A percentile compares a stretch with the other conserved stretches of the same genome.
These are phyloP conservation scores for Arbacia lixula DNA, from an alignment of 53 echinoderm and acorn worm genomes.

Conservation along the genomic window DNA sequence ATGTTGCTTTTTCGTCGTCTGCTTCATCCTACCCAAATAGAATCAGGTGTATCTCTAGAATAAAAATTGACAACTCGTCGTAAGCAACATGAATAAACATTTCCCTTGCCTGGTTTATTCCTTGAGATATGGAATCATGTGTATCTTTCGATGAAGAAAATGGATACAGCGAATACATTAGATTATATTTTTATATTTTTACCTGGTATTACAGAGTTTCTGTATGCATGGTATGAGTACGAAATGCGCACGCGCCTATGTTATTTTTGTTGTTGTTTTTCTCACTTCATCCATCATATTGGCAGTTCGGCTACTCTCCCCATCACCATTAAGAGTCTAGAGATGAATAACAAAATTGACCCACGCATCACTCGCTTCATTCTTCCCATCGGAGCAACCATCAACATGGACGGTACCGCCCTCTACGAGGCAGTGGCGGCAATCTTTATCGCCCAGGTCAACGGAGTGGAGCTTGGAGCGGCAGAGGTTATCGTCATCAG, in stretches of 20 bases:
- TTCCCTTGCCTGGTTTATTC: too few species aligned
- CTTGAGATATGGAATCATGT: too few species aligned
- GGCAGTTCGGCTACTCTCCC: slow-evolving; percentile 94
- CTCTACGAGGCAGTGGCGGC: slow-evolving; percentile 98
- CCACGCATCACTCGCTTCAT: slow-evolving; percentile 90
- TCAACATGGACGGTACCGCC: slow-evolving; percentile 99
- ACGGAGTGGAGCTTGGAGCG: slow-evolving; percentile 67
- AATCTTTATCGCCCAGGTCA: slow-evolving; percentile 89
- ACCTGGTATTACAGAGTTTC: too few species aligned
- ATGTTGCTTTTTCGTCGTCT: too few species aligned
- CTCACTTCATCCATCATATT: background rate
- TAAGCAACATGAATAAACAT: too few species aligned
- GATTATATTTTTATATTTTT: background rate
- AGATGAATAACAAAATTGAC: slow-evolving; percentile 80
- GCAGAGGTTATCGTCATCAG: slow-evolving; percentile 87
- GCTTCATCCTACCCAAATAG: too few species aligned
- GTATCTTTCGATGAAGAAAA: too few species aligned
- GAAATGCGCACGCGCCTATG: too few species aligned
- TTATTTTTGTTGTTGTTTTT: background rate
- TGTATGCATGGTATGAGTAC: too few species aligned
- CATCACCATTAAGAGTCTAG: slow-evolving; percentile 84
- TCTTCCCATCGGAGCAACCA: slow-evolving; percentile 92
- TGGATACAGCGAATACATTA: background rate
- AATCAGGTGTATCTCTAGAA: too few species aligned
- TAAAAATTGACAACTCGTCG: too few species aligned